Evolutionary conservation across 2,888 invertebrate species (phyloP).

Genomic region (Tetranychus truncatus): DNA sequence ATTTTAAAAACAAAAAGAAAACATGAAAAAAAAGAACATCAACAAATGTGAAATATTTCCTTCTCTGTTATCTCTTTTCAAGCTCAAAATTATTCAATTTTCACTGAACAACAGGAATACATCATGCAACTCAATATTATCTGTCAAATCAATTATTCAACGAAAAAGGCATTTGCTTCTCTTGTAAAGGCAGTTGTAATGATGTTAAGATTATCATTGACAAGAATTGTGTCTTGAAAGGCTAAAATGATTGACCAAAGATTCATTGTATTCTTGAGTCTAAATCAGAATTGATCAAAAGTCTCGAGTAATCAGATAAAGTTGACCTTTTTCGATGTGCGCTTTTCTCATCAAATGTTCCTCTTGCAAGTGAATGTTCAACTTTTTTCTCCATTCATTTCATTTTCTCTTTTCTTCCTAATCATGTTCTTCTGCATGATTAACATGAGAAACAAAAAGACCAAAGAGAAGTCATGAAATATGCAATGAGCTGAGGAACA

Average conservation of each 20-base stretch:
- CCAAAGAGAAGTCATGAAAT: not conserved
- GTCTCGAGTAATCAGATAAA: not conserved
- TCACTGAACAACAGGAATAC: too few species aligned
- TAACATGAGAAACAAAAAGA: not conserved
- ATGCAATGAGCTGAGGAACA: not conserved
- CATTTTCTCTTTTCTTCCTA: conserved; percentile 1
- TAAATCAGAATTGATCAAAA: not conserved
- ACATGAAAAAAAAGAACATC: not conserved
- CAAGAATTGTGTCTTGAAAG: too few species aligned
- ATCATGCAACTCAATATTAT: too few species aligned
- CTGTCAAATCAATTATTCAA: too few species aligned
- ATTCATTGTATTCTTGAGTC: not conserved
- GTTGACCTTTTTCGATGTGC: not conserved
- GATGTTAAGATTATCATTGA: too few species aligned
- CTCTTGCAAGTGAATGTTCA: not conserved
- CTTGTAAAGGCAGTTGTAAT: too few species aligned
- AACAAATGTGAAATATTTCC: not conserved
- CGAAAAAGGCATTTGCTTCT: too few species aligned
- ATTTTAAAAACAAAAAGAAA: not conserved
- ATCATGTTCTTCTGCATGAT: not conserved
- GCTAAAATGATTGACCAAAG: too few species aligned
- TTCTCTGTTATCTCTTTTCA: too few species aligned
- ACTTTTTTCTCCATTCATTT: not conserved
- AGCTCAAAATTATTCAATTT: too few species aligned
- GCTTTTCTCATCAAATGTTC: not conserved